phyloP scores from a whole-genome alignment of 2,888 invertebrate genomes.

The Drosophila kokeensis region DNA sequence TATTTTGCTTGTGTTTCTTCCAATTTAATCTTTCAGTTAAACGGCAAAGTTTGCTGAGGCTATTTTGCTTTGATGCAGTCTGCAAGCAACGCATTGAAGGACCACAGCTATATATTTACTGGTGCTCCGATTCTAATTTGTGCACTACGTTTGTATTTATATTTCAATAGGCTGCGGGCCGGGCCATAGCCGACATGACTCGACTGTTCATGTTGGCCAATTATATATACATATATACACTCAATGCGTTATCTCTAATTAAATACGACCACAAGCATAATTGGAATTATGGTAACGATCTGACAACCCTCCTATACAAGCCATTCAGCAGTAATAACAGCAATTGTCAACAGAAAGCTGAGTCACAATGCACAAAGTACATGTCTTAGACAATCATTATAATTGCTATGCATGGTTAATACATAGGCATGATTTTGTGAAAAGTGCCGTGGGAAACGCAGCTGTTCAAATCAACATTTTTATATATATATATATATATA shows the following conservation, averaged over 20 bases:
- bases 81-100: not conserved
- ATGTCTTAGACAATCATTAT: not conserved
- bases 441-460: slow-evolving; percentile 3
- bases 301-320: not conserved
- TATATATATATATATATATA: not conserved
- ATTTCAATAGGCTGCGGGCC: not conserved
- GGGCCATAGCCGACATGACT: not conserved
- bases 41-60: not conserved
- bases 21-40: not conserved
- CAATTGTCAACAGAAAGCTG: not conserved
- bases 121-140: not conserved
- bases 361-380: not conserved
- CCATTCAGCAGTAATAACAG: not conserved
- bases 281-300: not conserved
- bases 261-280: not conserved
- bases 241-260: not conserved
- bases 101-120: not conserved
- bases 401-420: not conserved
- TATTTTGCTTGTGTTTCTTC: not conserved
- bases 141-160: not conserved
- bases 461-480: slow-evolving; percentile 3
- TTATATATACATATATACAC: not conserved
- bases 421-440: slow-evolving; percentile 1
- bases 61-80: not conserved
- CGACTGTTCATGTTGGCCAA: not conserved